Base-by-base conservation (phyloP, 1,140 invertebrate genomes). In the Drosophila athabasca region DNA sequence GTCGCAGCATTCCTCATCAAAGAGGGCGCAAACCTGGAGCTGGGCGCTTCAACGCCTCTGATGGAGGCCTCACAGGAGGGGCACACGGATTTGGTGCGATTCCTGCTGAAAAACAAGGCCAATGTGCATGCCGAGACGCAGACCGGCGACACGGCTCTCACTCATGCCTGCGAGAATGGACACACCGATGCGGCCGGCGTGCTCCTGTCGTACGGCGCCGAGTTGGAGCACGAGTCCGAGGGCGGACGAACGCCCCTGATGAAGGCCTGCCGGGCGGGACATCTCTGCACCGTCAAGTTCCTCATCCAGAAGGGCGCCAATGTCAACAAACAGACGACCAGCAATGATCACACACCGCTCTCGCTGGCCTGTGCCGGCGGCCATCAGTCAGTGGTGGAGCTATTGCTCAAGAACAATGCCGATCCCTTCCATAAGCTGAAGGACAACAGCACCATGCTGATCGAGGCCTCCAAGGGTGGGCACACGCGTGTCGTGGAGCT, bases 1-100 rank as follows among this genome's bases (percentile, higher is more conserved):
- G 98, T 99, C n/a, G 98, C 98, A 0, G 97, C 99, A 89, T 98
- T 98, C 91, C 94, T 99, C 22, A 96, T 99, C 71, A 98, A 98
- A 91, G 96, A 97, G 31, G 98, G 98, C 43, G 98, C 98, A 7
- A 97, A 99, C 92, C 95, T 98, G 26, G 98, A 99, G 91, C 92
- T 99, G 3, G 98, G 98, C 9, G 98, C 98, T 15, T 99, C 97
- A 43, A 99, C 98, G 11, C 98, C 99, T 0, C 93, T 99, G 0
- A 99, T 99, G 98, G 98, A 99, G 93, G 98, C 98, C 19, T 96
- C 98, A 1, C 98, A 99, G 92, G 98, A 99, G 92, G 98, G 98
- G 9, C 98, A 99, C 91, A 92, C 98, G 13, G 97, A 99, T 82
- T 94, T 99, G 50, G 98, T 99, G 22, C 94, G 95, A 72, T 98